Evolutionary conservation across 2,797 vertebrate species (phyloP).

Genomic region (Zenarchopterus dispar): DNA sequence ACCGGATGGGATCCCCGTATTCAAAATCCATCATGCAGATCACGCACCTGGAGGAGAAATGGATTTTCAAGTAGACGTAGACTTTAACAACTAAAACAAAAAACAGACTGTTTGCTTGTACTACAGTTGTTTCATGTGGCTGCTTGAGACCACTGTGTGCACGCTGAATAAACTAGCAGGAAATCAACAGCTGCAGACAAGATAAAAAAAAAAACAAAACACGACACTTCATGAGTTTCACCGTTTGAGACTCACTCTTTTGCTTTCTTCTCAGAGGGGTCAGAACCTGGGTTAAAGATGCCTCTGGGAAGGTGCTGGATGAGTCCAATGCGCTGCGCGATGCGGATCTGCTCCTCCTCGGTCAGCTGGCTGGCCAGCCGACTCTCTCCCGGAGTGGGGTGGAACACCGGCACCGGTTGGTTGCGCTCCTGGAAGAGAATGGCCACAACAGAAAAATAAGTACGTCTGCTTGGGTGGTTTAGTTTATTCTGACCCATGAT

Average conservation of each 20-base stretch:
- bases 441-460: not conserved
- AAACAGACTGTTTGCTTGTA: too few species aligned
- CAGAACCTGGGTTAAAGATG: constrained; percentile 81
- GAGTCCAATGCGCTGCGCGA: constrained; percentile 88
- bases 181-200: not conserved
- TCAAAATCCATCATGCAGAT: constrained; percentile 93
- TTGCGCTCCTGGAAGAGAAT: constrained; percentile 72
- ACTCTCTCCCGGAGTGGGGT: constrained; percentile 85
- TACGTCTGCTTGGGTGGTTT: not conserved
- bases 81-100: too few species aligned
- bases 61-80: not conserved
- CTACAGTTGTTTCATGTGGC: too few species aligned
- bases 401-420: constrained; percentile 81
- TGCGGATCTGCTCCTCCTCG: constrained; percentile 88
- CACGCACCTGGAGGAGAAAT: constrained; percentile 82
- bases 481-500: too few species aligned
- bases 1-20: constrained; percentile 85
- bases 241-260: constrained; percentile 83
- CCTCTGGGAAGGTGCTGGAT: constrained; percentile 89
- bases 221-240: not conserved
- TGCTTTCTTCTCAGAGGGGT: constrained; percentile 84
- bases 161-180: too few species aligned
- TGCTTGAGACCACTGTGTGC: too few species aligned
- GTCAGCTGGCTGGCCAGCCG: constrained; percentile 87
- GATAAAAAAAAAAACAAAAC: too few species aligned